Percentiles rank a stretch among this genome's conserved stretches.
phyloP scores from a whole-genome alignment of 2,113 vertebrate species.

The Hippocampus comes region DNA sequence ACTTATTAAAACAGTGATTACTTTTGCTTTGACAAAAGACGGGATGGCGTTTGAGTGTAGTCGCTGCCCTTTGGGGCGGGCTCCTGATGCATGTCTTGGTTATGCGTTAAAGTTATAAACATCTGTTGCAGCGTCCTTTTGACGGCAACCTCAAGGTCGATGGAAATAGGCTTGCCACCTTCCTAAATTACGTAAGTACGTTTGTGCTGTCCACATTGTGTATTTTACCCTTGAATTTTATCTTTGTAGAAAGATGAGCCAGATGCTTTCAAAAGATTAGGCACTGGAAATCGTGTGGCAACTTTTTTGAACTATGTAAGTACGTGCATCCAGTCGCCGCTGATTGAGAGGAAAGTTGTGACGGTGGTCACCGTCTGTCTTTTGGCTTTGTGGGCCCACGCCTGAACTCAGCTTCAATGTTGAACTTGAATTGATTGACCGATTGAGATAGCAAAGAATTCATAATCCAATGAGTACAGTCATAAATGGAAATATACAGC shows the following conservation, averaged over 20 bases:
- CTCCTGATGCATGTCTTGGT: slow-evolving; percentile 24
- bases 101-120: slow-evolving; percentile 80
- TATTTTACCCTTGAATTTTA: slow-evolving; percentile 83
- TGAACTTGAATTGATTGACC: slow-evolving; percentile 68
- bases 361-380: neutral
- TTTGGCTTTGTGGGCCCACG: slow-evolving; percentile 15
- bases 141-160: slow-evolving; percentile 91
- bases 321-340: slow-evolving; percentile 66
- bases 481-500: neutral
- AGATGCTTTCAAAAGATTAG: slow-evolving; percentile 99
- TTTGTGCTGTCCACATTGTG: slow-evolving; percentile 51
- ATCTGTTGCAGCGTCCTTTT: slow-evolving; percentile 99
- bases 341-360: slow-evolving; percentile 23
- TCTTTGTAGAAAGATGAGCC: slow-evolving; percentile 97
- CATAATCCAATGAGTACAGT: neutral
- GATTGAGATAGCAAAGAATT: neutral
- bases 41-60: neutral
- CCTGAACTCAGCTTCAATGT: slow-evolving; percentile 59
- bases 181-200: slow-evolving; percentile 99
- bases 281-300: slow-evolving; percentile 98
- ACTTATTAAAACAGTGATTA: neutral
- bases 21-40: neutral
- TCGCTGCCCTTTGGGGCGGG: slow-evolving; percentile 25
- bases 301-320: slow-evolving; percentile 99
- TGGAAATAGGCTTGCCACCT: slow-evolving; percentile 99